Evolutionary conservation across 2,888 invertebrate genomes (phyloP).

Genomic region (Yponomeuta evonymella): DNA sequence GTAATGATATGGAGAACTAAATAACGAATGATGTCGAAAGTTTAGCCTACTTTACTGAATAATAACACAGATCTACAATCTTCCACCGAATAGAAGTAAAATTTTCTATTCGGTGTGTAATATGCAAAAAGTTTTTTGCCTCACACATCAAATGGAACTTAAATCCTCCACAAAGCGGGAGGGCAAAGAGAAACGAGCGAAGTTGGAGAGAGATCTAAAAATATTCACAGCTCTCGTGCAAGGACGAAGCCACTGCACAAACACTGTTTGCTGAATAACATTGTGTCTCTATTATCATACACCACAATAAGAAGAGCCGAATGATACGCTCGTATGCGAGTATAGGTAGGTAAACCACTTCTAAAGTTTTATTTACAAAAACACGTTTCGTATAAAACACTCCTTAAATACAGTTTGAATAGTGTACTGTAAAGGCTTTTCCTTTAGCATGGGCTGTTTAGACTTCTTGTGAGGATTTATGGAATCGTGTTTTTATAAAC

Average conservation of each 20-base stretch:
- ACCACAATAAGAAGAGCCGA: neutral
- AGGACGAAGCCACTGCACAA: constrained; percentile 11
- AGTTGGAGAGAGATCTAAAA: constrained; percentile 3
- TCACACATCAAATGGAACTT: neutral
- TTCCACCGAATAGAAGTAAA: neutral
- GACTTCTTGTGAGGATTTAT: too few species aligned
- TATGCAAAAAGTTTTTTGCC: neutral
- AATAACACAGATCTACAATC: neutral
- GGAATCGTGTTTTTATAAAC: too few species aligned
- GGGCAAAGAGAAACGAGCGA: constrained; percentile 18
- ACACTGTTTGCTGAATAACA: constrained; percentile 4
- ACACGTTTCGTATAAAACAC: too few species aligned
- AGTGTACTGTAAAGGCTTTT: too few species aligned
- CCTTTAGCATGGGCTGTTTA: too few species aligned
- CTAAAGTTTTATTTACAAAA: too few species aligned
- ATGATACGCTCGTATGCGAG: neutral
- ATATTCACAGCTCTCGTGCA: neutral
- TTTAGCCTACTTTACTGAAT: neutral
- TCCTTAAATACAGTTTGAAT: too few species aligned
- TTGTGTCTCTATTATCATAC: constrained; percentile 7
- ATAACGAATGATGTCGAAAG: too few species aligned
- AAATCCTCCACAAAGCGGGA: constrained; percentile 19
- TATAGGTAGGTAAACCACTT: too few species aligned
- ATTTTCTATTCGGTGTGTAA: neutral
- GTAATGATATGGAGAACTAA: too few species aligned